Conservation (phyloP, 2,888 invertebrate genomes). For the Operophtera brumata region DNA sequence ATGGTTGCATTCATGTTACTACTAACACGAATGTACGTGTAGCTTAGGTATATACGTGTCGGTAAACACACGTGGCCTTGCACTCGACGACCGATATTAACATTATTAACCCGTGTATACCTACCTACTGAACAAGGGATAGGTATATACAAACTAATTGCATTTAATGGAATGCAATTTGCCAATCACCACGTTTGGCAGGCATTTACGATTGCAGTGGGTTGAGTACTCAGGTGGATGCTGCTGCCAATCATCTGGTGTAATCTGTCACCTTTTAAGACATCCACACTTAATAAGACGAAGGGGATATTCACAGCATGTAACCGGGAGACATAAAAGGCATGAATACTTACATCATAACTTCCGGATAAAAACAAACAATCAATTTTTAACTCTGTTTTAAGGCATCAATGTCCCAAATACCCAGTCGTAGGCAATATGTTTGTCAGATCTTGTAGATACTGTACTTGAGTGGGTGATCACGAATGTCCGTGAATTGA, state of each 20-base stretch:
- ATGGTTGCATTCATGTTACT: neutral
- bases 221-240: too few relatives aligned
- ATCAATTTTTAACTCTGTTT: too few relatives aligned
- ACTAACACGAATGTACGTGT: neutral
- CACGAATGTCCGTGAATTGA: constrained; percentile 3
- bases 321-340: neutral
- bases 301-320: too few relatives aligned
- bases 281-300: too few relatives aligned
- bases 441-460: constrained; percentile 22
- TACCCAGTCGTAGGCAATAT: constrained; percentile 1
- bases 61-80: constrained; percentile 30
- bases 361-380: too few relatives aligned
- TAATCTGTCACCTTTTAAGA: too few relatives aligned
- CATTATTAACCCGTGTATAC: constrained; percentile 6
- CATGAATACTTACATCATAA: neutral
- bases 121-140: too few relatives aligned
- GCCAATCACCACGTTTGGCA: too few relatives aligned
- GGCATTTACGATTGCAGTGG: too few relatives aligned
- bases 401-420: neutral
- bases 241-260: too few relatives aligned
- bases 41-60: neutral
- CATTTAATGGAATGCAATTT: too few relatives aligned
- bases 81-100: constrained; percentile 22
- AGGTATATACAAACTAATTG: too few relatives aligned
- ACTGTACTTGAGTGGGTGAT: constrained; percentile 8